Evolutionary conservation across 2,797 vertebrate species (phyloP).

Genomic region (Pipistrellus pipistrellus): DNA sequence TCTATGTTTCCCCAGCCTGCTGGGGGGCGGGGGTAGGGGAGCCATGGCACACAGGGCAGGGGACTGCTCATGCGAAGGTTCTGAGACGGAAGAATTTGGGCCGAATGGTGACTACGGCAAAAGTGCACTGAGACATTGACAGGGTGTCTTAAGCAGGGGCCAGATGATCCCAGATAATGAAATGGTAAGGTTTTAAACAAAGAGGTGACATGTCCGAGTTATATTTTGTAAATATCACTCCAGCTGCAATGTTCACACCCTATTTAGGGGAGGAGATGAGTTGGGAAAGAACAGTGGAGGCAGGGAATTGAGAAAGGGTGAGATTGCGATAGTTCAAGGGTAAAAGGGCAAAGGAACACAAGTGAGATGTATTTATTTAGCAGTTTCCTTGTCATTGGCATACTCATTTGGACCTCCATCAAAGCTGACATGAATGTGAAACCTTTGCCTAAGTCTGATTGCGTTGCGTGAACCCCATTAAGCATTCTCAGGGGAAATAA

Average conservation of each 20-base stretch:
- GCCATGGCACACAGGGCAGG: too few species aligned
- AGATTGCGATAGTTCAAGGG: background rate
- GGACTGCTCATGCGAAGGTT: background rate
- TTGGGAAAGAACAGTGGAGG: background rate
- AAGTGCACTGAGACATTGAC: background rate
- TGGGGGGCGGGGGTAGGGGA: rapidly evolving
- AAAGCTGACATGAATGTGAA: constrained; percentile 7
- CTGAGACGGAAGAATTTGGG: background rate
- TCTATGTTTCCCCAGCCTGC: background rate
- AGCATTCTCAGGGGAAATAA: constrained; percentile 42
- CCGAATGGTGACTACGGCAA: too few species aligned
- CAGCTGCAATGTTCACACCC: background rate
- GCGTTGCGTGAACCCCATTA: background rate
- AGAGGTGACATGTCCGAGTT: background rate
- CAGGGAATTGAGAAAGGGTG: background rate
- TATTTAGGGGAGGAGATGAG: background rate
- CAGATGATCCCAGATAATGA: background rate
- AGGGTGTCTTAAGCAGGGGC: background rate
- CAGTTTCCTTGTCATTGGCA: background rate
- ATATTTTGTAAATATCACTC: background rate
- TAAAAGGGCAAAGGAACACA: background rate
- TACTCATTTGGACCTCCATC: background rate
- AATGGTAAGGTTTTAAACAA: background rate
- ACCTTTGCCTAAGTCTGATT: constrained; percentile 42
- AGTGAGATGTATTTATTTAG: background rate